These are phyloP conservation scores for Cosmia pyralina DNA, from an alignment of 2,888 invertebrate genomes.

Conservation along the genomic window DNA sequence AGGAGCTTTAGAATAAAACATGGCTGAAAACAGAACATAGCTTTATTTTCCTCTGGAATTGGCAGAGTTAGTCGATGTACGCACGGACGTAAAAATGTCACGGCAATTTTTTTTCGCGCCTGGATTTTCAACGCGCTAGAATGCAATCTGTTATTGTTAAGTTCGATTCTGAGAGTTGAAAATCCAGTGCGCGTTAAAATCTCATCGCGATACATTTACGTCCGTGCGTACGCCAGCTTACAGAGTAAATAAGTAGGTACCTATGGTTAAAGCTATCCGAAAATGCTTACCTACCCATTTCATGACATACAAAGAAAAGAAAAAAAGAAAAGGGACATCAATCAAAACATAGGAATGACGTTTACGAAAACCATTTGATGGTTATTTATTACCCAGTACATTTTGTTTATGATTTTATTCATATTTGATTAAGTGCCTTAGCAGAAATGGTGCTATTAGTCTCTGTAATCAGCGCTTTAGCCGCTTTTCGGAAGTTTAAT, in stretches of 20 bases:
- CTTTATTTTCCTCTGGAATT: not conserved
- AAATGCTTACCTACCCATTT: not conserved
- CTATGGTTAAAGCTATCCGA: not conserved
- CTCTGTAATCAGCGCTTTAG: not conserved
- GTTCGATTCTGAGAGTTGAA: too few relatives aligned
- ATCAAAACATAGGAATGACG: constrained; percentile 11
- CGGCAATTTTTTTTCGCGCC: too few relatives aligned
- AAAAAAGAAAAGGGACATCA: constrained; percentile 12
- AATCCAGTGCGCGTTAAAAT: too few relatives aligned
- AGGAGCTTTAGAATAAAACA: not conserved
- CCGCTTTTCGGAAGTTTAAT: not conserved
- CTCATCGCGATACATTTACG: too few relatives aligned
- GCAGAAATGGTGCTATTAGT: not conserved
- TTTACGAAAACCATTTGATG: not conserved
- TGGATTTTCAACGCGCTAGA: too few relatives aligned
- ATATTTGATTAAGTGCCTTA: not conserved
- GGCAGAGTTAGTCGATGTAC: too few relatives aligned
- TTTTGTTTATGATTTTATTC: not conserved
- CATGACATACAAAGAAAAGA: too few relatives aligned
- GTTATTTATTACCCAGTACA: not conserved
- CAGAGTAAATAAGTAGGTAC: not conserved
- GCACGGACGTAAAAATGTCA: too few relatives aligned
- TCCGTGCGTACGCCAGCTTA: too few relatives aligned
- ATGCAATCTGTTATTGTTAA: too few relatives aligned
- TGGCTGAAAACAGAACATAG: not conserved